Percentiles rank a stretch among this genome's conserved stretches.
Conservation (phyloP, 2,113 vertebrate genomes). For the Pontoporia blainvillei region DNA sequence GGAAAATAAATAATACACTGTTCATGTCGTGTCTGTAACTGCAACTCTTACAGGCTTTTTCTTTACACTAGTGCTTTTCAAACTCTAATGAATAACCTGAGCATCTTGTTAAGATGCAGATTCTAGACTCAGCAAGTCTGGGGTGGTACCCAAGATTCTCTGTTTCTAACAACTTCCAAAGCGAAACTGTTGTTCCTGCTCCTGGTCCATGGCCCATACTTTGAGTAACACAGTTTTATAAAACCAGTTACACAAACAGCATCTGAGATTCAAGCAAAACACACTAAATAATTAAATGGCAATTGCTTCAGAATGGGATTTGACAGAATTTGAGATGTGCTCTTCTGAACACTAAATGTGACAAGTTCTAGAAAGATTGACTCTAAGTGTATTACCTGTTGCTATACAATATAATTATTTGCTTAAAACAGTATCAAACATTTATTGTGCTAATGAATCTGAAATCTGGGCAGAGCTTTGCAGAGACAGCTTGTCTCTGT, state of each 20-base stretch:
- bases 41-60: neutral
- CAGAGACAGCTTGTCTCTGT: neutral
- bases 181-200: neutral
- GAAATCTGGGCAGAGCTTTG: constrained; percentile 24
- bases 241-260: neutral
- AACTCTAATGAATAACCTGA: neutral
- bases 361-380: neutral
- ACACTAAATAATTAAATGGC: constrained; percentile 17
- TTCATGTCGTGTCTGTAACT: neutral
- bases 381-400: neutral
- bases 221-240: constrained; percentile 31
- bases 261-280: constrained; percentile 20
- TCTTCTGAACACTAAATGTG: constrained; percentile 12
- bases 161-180: constrained; percentile 20
- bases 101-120: neutral
- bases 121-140: neutral
- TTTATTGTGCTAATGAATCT: constrained; percentile 28
- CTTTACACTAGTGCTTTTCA: neutral
- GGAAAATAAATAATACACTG: neutral
- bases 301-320: neutral
- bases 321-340: constrained; percentile 30
- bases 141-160: neutral
- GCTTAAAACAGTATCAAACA: neutral
- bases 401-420: neutral
- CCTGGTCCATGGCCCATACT: neutral